Conservation (phyloP, 1,140 invertebrate species). For the Microvelia longipes region DNA sequence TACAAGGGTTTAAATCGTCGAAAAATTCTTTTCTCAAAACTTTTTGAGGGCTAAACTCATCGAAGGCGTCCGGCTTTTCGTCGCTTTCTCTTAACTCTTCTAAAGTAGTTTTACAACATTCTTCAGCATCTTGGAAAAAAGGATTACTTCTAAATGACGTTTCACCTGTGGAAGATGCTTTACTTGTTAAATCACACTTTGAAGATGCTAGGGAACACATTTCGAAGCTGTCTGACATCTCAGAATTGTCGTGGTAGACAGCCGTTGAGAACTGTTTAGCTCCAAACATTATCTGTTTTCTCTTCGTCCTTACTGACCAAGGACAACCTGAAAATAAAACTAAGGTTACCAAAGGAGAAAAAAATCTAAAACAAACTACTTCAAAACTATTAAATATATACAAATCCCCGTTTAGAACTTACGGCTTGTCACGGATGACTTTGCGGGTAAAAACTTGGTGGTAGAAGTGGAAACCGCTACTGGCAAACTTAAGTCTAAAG, state of each 20-base stretch:
- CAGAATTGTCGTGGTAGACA: neutral
- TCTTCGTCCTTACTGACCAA: neutral
- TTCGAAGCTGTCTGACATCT: neutral
- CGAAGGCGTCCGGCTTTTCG: slow-evolving; percentile 38
- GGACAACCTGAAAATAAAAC: slow-evolving; percentile 3
- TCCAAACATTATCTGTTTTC: neutral
- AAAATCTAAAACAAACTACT: too few species aligned
- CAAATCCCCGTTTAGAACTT: too few species aligned
- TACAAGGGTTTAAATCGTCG: neutral
- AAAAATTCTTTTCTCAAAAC: slow-evolving; percentile 1
- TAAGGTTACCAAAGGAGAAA: neutral
- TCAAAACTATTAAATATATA: too few species aligned
- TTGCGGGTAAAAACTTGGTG: too few species aligned
- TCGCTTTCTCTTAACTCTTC: slow-evolving; percentile 50
- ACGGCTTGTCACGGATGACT: too few species aligned
- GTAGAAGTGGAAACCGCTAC: too few species aligned
- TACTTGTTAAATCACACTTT: neutral
- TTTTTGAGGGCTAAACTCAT: neutral
- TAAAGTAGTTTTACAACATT: slow-evolving; percentile 34
- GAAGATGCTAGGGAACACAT: neutral
- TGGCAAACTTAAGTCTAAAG: too few species aligned
- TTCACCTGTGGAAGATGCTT: neutral
- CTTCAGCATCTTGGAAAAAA: neutral
- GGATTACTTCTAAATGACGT: slow-evolving; percentile 12
- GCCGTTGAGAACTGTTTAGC: neutral